Evolutionary conservation across 2,113 vertebrate species (phyloP), one percentile per base, ranked within the genome.

Genomic region (Pygoscelis adeliae): DNA sequence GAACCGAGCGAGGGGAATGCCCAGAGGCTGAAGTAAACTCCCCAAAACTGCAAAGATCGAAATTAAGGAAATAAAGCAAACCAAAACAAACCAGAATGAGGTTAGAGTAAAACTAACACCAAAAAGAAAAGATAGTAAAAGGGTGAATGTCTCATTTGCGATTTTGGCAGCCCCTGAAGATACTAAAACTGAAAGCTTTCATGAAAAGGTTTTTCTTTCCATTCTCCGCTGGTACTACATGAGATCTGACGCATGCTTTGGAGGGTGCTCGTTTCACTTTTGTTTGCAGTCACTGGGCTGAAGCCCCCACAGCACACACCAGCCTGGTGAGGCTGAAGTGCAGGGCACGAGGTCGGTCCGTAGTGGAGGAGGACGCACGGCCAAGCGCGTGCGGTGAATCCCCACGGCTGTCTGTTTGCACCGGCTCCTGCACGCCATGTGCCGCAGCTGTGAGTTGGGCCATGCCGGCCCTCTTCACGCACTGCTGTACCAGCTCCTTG

Each of bases 401-500:
- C 72, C 63, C 12, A 1, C 0, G 0, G 22, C 10, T 0, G 7
- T 13, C 19, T 25, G 6, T 19, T 36, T 25, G 56, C 13, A 1
- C 1, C 1, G 1, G 42, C 20, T 83, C 20, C 34, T 1, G 0
- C 12, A 0, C 0, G 3, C 34, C 1, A 1, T 10, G n/a, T 27
- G 71, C 86, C 2, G 1, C 36, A 30, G 59, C 1, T 0, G 13
- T 49, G 65, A 58, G 59, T 13, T 0, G 7, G 9, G 34, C 44
- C 7, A 1, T 0, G 1, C 32, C 16, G 1, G 0, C 56, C 30
- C 1, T 0, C 42, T 69, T 50, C 11, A 1, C 2, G 2, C 2
- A 2, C 63, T 14, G 70, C 25, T 30, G 19, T 52, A 13, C 22
- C 11, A 1, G 6, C 63, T 74, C 27, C 50, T 13, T 10, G 53